Base-by-base conservation (phyloP, 2,113 vertebrate genomes). In the Prinia subflava region DNA sequence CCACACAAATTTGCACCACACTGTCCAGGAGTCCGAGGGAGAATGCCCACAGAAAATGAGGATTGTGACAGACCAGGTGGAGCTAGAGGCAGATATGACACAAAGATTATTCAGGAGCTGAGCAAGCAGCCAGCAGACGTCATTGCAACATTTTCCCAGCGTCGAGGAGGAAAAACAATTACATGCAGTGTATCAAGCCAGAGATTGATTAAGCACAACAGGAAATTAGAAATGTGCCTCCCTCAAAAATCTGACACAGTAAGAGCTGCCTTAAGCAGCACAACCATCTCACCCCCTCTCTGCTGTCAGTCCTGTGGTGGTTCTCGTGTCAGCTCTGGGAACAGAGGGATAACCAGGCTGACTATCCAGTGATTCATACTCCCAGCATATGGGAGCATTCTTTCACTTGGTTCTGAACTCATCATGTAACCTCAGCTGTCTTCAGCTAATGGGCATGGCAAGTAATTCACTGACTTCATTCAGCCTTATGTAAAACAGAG, bases 151-250 rank as follows among this genome's bases (percentile, higher is more conserved):
- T 74, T 46, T 42, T 73, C 52, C 39, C 56, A 68, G 37, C 0
- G 0, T 3, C 24, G 4, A 86, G 22, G 31, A 88, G 28, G 44
- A 83, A 93, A 86, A 93, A 75, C 39, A 88, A 92, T 86, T 57
- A 70, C 60, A 25, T 19, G 28, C 65, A 88, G 49, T 4, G 41
- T 77, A 84, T 83, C 76, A 81, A 95, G 79, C 50, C 50, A 90
- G 50, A 74, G 46, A 59, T 12, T 85, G 81, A 96, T 92, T 84
- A 94, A 90, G 78, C 73, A 79, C 85, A 90, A 92, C 44, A 90
- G 80, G 83, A 93, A 92, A 96, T 83, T 81, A 89, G 57, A 95
- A 71, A 46, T 87, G 73, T 79, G 49, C 8, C 73, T 65, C 52
- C 64, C 56, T 78, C 68, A 75, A 75, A 91, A 95, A 87, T 37